Percentiles rank a stretch among this genome's conserved stretches.
phyloP scores from a whole-genome alignment of 2,797 vertebrate genomes.

The Semotilus atromaculatus region DNA sequence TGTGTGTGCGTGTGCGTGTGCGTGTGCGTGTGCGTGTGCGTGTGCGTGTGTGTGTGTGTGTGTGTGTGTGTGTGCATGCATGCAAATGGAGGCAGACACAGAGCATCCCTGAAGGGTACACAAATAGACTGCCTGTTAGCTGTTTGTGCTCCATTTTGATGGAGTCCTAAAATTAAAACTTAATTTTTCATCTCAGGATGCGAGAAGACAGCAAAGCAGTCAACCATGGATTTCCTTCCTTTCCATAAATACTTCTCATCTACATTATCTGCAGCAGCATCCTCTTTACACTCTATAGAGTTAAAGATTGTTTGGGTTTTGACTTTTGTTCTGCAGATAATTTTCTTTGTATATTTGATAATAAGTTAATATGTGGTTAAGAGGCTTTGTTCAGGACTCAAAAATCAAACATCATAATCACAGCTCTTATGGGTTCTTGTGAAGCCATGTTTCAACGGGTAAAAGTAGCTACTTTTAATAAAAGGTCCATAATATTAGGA shows the following conservation, averaged over 20 bases:
- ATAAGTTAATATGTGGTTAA: not conserved
- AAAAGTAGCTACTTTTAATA: too few relatives aligned
- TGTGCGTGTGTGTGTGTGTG: not conserved
- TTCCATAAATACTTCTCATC: slow-evolving; percentile 5
- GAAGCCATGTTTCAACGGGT: too few relatives aligned
- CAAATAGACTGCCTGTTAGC: slow-evolving; percentile 20
- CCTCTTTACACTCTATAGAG: not conserved
- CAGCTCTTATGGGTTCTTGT: too few relatives aligned
- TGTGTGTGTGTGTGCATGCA: not conserved
- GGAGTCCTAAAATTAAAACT: slow-evolving; percentile 40
- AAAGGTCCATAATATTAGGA: too few relatives aligned
- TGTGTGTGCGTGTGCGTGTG: not conserved
- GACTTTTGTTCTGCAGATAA: not conserved
- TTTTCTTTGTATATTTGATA: not conserved
- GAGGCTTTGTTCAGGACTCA: not conserved
- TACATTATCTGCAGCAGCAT: slow-evolving; percentile 1
- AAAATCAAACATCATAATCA: too few relatives aligned
- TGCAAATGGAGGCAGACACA: slow-evolving; percentile 9
- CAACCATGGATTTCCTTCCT: slow-evolving; percentile 18
- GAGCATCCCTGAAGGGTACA: slow-evolving; percentile 27
- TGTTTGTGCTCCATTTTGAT: slow-evolving; percentile 37
- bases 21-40: not conserved
- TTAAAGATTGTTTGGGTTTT: not conserved
- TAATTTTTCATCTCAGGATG: slow-evolving; percentile 42
- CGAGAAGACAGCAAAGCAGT: not conserved